Conservation (phyloP, 2,888 invertebrate genomes). For the Xylocampa areola region DNA sequence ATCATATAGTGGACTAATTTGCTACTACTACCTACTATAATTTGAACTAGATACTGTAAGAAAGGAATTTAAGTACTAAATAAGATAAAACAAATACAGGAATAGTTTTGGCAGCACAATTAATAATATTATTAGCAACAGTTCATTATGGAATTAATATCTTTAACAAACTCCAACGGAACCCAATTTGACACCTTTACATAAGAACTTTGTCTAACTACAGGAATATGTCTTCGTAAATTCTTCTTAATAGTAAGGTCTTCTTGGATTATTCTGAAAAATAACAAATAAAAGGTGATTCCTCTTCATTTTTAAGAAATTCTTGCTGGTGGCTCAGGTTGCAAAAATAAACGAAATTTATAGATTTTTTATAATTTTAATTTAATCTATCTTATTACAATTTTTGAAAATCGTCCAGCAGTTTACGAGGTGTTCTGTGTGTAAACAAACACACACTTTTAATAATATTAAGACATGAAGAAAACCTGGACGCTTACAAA, state of each 20-base stretch:
- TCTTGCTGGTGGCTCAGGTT: conserved; percentile 60
- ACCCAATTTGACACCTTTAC: conserved; percentile 14
- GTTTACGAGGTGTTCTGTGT: too few relatives aligned
- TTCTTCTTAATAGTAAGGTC: conserved; percentile 93
- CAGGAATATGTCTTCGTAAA: conserved; percentile 40
- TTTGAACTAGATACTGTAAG: conserved; percentile 34
- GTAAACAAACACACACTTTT: too few relatives aligned
- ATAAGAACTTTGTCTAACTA: conserved; percentile 39
- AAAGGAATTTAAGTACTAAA: conserved; percentile 21
- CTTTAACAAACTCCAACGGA: conserved; percentile 16
- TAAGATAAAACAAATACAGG: conserved; percentile 10
- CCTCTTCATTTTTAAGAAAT: background rate
- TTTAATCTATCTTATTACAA: too few relatives aligned
- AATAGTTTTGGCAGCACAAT: conserved; percentile 36
- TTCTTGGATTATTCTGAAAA: conserved; percentile 95
- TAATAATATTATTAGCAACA: conserved; percentile 31
- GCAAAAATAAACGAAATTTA: conserved; percentile 49
- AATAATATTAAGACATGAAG: background rate
- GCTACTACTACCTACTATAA: too few relatives aligned
- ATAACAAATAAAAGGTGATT: conserved; percentile 55
- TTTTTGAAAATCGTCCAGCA: too few relatives aligned
- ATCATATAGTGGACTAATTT: too few relatives aligned
- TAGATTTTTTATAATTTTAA: too few relatives aligned
- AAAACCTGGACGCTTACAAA: conserved; percentile 4
- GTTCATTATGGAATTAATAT: conserved; percentile 21